Evolutionary conservation across 2,797 vertebrate genomes (phyloP).

Genomic region (Lepus oiostolus): DNA sequence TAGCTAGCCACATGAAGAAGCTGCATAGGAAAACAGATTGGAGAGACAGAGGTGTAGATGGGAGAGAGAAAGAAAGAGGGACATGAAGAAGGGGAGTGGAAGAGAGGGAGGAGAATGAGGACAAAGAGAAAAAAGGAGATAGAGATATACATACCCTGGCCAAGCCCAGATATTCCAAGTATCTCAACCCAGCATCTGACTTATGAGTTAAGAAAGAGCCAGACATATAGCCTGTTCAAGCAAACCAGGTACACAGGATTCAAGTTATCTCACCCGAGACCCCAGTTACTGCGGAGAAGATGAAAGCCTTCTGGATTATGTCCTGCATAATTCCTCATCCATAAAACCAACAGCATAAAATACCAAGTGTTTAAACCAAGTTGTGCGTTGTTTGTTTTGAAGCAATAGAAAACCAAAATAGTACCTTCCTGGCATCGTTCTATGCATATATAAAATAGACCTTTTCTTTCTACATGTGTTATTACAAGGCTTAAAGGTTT

Average conservation of each 20-base stretch:
- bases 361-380: not conserved
- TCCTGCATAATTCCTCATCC: not conserved
- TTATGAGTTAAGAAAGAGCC: not conserved
- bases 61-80: too few relatives aligned
- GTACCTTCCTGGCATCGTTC: not conserved
- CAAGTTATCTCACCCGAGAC: not conserved
- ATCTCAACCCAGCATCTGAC: not conserved
- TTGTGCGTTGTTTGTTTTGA: not conserved
- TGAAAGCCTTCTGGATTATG: not conserved
- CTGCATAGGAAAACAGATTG: not conserved
- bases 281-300: not conserved
- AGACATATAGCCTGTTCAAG: not conserved
- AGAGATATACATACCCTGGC: not conserved
- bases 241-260: not conserved
- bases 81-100: too few relatives aligned
- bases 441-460: not conserved
- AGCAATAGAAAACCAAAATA: conserved; percentile 21
- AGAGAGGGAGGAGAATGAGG: too few relatives aligned
- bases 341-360: not conserved
- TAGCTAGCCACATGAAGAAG: not conserved
- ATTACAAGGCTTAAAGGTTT: not conserved
- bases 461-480: conserved; percentile 22
- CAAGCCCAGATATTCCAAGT: not conserved
- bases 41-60: not conserved
- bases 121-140: not conserved